A percentile compares a stretch with the other conserved stretches of the same genome.
Evolutionary conservation across 2,888 invertebrate species (phyloP).

Genomic region (Caenorhabditis plicata): DNA sequence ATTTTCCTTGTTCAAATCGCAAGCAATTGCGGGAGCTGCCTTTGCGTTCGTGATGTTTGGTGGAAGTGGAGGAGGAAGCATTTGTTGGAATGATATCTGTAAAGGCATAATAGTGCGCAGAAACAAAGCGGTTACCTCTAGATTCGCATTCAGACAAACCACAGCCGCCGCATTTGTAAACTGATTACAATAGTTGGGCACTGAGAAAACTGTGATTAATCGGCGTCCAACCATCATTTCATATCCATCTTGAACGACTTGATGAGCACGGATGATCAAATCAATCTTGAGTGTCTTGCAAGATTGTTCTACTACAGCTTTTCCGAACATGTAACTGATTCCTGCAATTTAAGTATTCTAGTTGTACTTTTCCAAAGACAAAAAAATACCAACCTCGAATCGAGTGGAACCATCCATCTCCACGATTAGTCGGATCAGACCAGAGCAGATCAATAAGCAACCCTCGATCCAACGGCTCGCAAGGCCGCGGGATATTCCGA

Average conservation of each 20-base stretch:
- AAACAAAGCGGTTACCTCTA: conserved; percentile 43
- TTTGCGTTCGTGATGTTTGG: conserved; percentile 19
- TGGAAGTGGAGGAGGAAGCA: conserved; percentile 16
- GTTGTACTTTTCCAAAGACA: not conserved
- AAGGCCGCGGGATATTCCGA: conserved; percentile 47
- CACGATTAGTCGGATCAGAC: conserved; percentile 59
- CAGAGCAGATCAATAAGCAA: conserved; percentile 56
- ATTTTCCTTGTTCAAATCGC: conserved; percentile 8
- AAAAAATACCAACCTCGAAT: conserved; percentile 27
- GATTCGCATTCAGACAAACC: conserved; percentile 49
- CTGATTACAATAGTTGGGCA: conserved; percentile 55
- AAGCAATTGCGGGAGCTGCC: conserved; percentile 25
- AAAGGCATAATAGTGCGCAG: too few species aligned
- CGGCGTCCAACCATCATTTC: conserved; percentile 55
- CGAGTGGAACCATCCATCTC: conserved; percentile 49
- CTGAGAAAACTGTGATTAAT: conserved; percentile 58
- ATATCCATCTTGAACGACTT: conserved; percentile 60
- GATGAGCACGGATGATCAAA: conserved; percentile 58
- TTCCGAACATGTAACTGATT: conserved; percentile 58
- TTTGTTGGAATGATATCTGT: conserved; percentile 25
- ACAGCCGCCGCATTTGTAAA: conserved; percentile 60
- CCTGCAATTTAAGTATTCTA: conserved; percentile 17
- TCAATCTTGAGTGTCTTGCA: conserved; percentile 50
- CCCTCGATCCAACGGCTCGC: conserved; percentile 54
- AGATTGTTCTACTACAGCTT: conserved; percentile 48